Evolutionary conservation across 2,797 vertebrate genomes (phyloP).

Genomic region (Anas georgica): DNA sequence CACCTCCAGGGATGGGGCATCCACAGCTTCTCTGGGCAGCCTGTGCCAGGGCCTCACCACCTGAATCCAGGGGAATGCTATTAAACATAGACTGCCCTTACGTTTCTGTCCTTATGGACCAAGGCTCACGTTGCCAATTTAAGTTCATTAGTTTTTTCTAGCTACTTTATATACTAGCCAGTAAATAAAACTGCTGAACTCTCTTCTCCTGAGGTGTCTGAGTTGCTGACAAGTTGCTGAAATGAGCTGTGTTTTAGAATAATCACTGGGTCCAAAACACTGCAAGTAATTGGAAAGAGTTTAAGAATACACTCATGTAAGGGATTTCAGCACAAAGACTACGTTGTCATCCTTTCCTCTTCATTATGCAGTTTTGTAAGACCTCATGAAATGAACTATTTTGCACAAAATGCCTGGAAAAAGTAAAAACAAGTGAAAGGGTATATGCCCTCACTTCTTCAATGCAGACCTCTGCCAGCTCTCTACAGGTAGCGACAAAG

Average conservation of each 20-base stretch:
- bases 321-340: slow-evolving; percentile 29
- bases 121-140: background rate
- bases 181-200: background rate
- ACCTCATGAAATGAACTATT: slow-evolving; percentile 21
- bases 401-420: background rate
- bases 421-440: background rate
- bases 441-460: accelerated
- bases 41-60: too few species aligned
- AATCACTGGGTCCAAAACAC: background rate
- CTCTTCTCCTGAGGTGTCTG: background rate
- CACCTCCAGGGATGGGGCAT: too few species aligned
- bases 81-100: background rate
- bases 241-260: background rate
- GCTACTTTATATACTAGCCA: background rate
- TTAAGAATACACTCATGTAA: slow-evolving; percentile 23
- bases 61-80: background rate
- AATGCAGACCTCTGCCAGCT: background rate
- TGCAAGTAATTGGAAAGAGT: background rate
- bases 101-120: background rate
- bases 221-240: background rate
- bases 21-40: too few species aligned
- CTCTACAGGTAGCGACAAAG: background rate
- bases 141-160: background rate
- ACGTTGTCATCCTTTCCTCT: background rate
- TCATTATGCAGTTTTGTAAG: slow-evolving; percentile 19